Evolutionary conservation across 2,888 invertebrate species (phyloP), one percentile per base, ranked within the genome.

Genomic region (Calameuta filiformis): DNA sequence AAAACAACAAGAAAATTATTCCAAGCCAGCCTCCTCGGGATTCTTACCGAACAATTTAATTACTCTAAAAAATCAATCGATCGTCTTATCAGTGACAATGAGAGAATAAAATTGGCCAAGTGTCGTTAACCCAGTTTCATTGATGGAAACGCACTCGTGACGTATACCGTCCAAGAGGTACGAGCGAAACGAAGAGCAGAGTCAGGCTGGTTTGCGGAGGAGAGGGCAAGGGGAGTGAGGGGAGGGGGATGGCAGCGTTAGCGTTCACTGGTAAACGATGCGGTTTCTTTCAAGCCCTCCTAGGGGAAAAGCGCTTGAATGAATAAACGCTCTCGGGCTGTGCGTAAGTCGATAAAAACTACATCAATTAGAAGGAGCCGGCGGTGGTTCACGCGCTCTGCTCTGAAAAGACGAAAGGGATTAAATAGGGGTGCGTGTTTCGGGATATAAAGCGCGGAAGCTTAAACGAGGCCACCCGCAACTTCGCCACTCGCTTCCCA

Each of bases 241-340:
- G 12, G 35, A 2, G 81, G 12, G 35, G 12, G 35, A 12, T 35
- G 80, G 80, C 81, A 82, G 83, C 82, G 87, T 86, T 82, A 82
- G 83, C 82, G 87, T 86, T 56, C 85, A 84, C 82, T 85, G 86
- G 87, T 89, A 90, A 90, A 86, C 89, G 89, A 87, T 90, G 90
- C 87, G 90, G 90, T 90, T 90, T 89, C 90, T 90, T 90, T 90
- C 88, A 89, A 86, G 73, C 79, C 78, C 76, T 77, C 73, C 83
- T 3, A 83, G 81, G 84, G 75, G 85, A 87, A 88, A 84, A 85
- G 83, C 86, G 83, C 81, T 83, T 85, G 88, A 88, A 89, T 89
- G 90, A 90, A 89, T 90, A 90, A 71, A 78, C 56, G 76, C 75
- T 56, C 75, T 56, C 73, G 69, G 69, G 56, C 35, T 71, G 86